Base-by-base conservation (phyloP, 2,113 vertebrate species). In the Aix galericulata region DNA sequence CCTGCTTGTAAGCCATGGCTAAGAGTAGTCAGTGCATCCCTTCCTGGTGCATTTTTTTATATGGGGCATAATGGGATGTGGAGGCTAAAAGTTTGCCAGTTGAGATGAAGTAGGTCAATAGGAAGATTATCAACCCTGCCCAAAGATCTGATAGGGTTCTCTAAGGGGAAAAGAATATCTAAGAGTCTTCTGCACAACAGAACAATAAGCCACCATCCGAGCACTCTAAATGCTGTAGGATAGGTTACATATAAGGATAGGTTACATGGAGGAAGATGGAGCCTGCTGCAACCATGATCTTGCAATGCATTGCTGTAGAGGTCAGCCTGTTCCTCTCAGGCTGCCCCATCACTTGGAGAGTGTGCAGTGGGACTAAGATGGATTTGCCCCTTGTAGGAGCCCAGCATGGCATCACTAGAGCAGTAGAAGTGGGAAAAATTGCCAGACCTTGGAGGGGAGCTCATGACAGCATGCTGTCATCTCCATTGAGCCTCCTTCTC, bases 21-120 rank as follows among this genome's bases (percentile, higher is more conserved):
- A 17, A 34, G 17, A 1, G 0, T 6, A n/a, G 46, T 12, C 27
- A 72, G 14, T 22, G 32, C 17, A 59, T 40, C 5, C 18, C 4
- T 76, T 12, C 17, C 21, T 36, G 17, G 9, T 0, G 0, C 16
- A 2, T 7, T 10, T 10, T 48, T 53, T 13, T 2, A 4, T 31
- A n/a, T 16, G 25, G 23, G 31, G 26, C 13, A 50, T 7, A 59
- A 60, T 21, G 12, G 4, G 5, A 38, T 0, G 0, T 8, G 23
- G 3, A 10, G 11, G 34, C 6, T 50, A 55, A 26, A 5, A 58
- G 17, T 9, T 48, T 69, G 14, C 5, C 17, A 15, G 56, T 60
- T 78, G 40, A 82, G 60, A 60, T 26, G 21, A 18, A 55, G 6
- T 16, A 34, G 5, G 22, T 38, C 11, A 20, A 10, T 1, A 48